A percentile compares a stretch with the other conserved stretches of the same genome.
Conservation (phyloP, 1,140 invertebrate species). For the Heliconius melpomene region DNA sequence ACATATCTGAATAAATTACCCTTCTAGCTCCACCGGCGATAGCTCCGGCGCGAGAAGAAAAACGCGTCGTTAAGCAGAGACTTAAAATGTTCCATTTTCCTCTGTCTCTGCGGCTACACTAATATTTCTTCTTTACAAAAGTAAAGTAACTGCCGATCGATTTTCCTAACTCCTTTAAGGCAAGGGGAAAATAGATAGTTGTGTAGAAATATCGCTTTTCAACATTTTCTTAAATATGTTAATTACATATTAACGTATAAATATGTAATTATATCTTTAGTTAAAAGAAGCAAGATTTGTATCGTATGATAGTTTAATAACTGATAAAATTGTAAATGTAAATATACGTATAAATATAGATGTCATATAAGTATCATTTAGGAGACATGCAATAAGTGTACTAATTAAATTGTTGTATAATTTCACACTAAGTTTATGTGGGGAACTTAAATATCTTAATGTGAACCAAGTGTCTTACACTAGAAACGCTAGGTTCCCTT, state of each 20-base stretch:
- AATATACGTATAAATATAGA: background rate
- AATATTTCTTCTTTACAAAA: conserved; percentile 1
- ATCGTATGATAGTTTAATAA: background rate
- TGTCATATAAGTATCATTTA: background rate
- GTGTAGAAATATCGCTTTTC: background rate
- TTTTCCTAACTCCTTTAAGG: background rate
- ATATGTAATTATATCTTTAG: background rate
- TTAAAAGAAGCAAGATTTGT: background rate
- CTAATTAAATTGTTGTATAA: background rate
- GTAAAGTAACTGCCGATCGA: conserved; percentile 3
- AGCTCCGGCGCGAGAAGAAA: background rate
- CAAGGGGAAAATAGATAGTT: background rate
- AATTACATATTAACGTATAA: no score
- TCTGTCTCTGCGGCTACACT: background rate
- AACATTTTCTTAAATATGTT: background rate
- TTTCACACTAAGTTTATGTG: background rate
- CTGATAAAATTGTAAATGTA: background rate
- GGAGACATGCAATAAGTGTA: no score
- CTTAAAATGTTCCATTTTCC: conserved; percentile 14
- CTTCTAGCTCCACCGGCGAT: conserved; percentile 6
- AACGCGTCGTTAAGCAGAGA: conserved; percentile 9
- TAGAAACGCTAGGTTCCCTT: no score
- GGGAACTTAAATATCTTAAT: no score
- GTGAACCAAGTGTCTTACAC: no score
- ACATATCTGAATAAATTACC: conserved; percentile 31